Evolutionary conservation across 2,113 vertebrate genomes (phyloP).

Genomic region (Hepsetus odoe): DNA sequence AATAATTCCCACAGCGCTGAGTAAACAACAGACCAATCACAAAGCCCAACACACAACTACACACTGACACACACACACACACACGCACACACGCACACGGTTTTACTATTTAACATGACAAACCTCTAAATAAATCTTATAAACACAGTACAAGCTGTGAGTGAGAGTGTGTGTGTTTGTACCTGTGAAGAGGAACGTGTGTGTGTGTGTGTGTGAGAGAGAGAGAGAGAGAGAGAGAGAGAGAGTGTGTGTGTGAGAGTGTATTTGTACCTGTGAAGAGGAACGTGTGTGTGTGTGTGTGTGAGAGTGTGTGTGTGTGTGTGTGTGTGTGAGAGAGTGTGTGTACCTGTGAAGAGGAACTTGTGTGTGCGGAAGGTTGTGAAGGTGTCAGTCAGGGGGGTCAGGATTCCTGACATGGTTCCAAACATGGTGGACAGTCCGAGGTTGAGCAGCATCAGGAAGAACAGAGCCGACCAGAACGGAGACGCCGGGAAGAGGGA

Average conservation of each 20-base stretch:
- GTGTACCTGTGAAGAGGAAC: constrained; percentile 76
- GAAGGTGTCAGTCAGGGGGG: constrained; percentile 80
- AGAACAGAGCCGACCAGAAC: constrained; percentile 83
- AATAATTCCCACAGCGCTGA: constrained; percentile 82
- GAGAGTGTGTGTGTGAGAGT: too few relatives aligned
- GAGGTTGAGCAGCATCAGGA: constrained; percentile 81
- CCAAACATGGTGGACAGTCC: constrained; percentile 80
- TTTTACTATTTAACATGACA: constrained; percentile 40
- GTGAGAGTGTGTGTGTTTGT: too few relatives aligned
- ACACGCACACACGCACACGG: constrained; percentile 41
- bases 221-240: too few relatives aligned
- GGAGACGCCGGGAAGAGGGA: constrained; percentile 77
- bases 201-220: too few relatives aligned
- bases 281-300: too few relatives aligned
- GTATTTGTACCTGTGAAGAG: too few relatives aligned
- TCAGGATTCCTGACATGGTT: constrained; percentile 81
- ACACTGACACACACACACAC: constrained; percentile 64
- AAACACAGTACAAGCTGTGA: too few relatives aligned
- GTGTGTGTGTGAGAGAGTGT: neutral
- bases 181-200: too few relatives aligned
- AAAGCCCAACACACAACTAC: constrained; percentile 73
- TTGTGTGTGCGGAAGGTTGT: constrained; percentile 70
- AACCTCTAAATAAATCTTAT: too few relatives aligned
- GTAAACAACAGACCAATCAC: constrained; percentile 79
- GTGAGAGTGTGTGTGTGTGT: too few relatives aligned